Evolutionary conservation across 2,888 invertebrate genomes (phyloP), one percentile per base, ranked within the genome.

Genomic region (Zaprionus lineosus): DNA sequence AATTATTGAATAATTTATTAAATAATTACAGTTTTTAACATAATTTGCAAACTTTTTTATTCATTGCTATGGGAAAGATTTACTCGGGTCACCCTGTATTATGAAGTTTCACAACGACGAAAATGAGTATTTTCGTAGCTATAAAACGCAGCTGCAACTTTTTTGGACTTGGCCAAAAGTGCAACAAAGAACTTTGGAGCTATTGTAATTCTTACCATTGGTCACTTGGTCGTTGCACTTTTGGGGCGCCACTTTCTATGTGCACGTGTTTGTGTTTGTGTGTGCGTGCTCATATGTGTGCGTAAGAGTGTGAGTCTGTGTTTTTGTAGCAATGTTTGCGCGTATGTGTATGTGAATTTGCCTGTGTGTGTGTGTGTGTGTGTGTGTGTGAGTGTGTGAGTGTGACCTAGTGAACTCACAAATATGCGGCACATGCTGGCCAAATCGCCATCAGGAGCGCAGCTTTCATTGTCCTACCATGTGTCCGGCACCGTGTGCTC

Each of bases 121-220:
- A 43, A 56, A 70, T 64, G 57, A 67, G 44, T 36, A 60, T 67
- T 73, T 75, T 74, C 29, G 37, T 46, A 47, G 60, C 61, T 67
- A 67, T 78, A 78, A 78, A 77, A 77, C 58, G 82, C 77, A 81
- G 74, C 77, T 84, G 84, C 71, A 82, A 74, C 52, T 62, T 56
- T 55, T 50, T 59, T 18, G 65, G 43, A 33, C 39, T 59, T 14
- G 37, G 8, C 40, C n/a, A n/a, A 41, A 56, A 21, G n/a, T 69
- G 66, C 66, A 58, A 71, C 71, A 76, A 76, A 61, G 58, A 63
- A 57, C 58, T 53, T n/a, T 47, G 58, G 40, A 61, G 58, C 77
- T 62, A 73, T 84, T 77, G 81, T 81, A 76, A 60, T 48, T 41
- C 55, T 44, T 68, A 39, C 44, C 48, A 44, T 37, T 77, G 76